Percentiles rank a stretch among this genome's conserved stretches.
These are phyloP conservation scores for Bungarus multicinctus DNA, from an alignment of 2,113 vertebrate species.

Conservation along the genomic window DNA sequence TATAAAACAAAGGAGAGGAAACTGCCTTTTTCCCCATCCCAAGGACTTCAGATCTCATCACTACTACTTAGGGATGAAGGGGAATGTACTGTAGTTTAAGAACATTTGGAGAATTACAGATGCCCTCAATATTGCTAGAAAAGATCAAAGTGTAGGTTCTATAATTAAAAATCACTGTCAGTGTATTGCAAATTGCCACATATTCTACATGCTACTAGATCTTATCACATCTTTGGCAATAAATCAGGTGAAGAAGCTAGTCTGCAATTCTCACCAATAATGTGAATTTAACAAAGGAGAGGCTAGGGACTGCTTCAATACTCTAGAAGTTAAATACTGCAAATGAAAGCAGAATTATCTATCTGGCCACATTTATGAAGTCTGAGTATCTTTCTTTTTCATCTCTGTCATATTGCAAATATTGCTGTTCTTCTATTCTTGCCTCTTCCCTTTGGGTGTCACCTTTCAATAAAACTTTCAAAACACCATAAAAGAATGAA, in stretches of 20 bases:
- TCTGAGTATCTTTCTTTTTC: neutral
- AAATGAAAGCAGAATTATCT: neutral
- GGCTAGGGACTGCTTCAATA: neutral
- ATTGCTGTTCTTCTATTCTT: neutral
- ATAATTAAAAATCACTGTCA: neutral
- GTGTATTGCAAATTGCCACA: neutral
- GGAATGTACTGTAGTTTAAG: neutral
- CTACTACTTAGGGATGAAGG: neutral
- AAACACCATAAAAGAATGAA: neutral
- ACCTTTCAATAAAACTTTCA: neutral
- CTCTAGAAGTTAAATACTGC: neutral
- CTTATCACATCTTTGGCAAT: neutral
- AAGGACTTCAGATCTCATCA: neutral
- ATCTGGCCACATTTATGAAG: neutral
- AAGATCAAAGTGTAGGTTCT: neutral
- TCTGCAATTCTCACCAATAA: neutral
- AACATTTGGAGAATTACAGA: neutral
- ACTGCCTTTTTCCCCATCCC: neutral
- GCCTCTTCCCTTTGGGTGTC: neutral
- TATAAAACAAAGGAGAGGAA: neutral
- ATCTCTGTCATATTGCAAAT: neutral
- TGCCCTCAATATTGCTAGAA: neutral
- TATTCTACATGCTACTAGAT: neutral
- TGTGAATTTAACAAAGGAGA: neutral
- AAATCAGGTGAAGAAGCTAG: neutral